Evolutionary conservation across 2,888 invertebrate species (phyloP).

Genomic region (Cheilosia vulpina): DNA sequence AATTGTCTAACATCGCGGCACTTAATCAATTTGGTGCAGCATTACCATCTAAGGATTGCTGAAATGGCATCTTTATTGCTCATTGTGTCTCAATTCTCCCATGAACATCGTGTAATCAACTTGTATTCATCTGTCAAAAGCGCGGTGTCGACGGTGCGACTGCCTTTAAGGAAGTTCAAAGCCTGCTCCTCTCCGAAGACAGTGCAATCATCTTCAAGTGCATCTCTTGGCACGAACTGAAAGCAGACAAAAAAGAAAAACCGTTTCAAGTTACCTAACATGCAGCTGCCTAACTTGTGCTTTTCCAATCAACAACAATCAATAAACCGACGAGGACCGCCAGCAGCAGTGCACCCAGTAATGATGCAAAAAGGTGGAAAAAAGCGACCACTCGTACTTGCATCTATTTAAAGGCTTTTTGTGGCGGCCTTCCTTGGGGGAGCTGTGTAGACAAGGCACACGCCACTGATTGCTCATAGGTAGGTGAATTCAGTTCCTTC

Average conservation of each 20-base stretch:
- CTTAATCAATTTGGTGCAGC: conserved; percentile 4
- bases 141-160: conserved; percentile 2
- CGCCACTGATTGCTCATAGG: conserved; percentile 50
- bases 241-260: conserved; percentile 21
- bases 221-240: conserved; percentile 69
- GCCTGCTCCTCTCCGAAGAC: conserved; percentile 10
- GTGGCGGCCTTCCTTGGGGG: conserved; percentile 43
- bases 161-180: conserved; percentile 55
- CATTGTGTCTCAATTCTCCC: conserved; percentile 33
- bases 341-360: conserved; percentile 36
- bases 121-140: conserved; percentile 54
- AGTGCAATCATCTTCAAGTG: conserved; percentile 65
- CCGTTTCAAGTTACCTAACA: conserved; percentile 42
- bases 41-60: conserved; percentile 29
- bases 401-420: conserved; percentile 47
- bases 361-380: conserved; percentile 40
- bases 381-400: not conserved
- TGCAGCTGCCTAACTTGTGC: conserved; percentile 43
- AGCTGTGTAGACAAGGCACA: conserved; percentile 51
- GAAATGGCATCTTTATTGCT: conserved; percentile 26
- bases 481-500: conserved; percentile 52
- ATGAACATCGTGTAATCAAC: conserved; percentile 45
- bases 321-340: not conserved
- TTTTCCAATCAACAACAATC: conserved; percentile 54
- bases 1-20: conserved; percentile 3